Evolutionary conservation across 2,888 invertebrate genomes (phyloP), one percentile per base, ranked within the genome.

Genomic region (Slavum lentiscoides): DNA sequence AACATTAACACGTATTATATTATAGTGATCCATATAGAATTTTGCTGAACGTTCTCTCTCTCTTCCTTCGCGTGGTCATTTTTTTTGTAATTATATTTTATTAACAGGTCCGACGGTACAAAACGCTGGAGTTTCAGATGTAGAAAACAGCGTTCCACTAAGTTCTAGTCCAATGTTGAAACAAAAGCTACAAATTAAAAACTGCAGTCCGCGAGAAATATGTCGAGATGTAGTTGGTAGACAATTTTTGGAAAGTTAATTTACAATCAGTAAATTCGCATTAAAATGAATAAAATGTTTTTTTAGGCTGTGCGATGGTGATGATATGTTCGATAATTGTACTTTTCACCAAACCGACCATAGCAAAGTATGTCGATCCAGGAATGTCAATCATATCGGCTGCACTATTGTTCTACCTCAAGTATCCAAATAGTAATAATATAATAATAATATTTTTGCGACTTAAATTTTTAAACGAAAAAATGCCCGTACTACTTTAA

Each of bases 351-450:
- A 87, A 88, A 70, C 86, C 86, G 49, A 86, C 90, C 4, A 88
- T 92, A 81, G 92, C 92, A 0, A 94, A 94, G 86, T 91, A 88
- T 84, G 88, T 92, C 43, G 93, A 93, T 87, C 95, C 95, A 0
- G 87, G 91, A 2, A 88, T 94, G 53, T 92, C 95, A 0, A 91
- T 95, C 64, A 87, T 92, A 82, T 93, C 94, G 0, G 92, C 94
- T 66, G 86, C 91, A 5, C 86, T 91, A 1, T 88, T 95, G 61
- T 90, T 94, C 83, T 87, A 90, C 19, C 88, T 94, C 69, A 95
- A 94, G 85, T 94, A 92, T 87, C 93, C 94, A 0, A 94, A 94
- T 87, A 91, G 94, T 92, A 87, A 49, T 49, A 49, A 49, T 49
- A 49, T 92, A 87, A 49, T 49, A 49, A 49, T 49, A 49, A 43